These are phyloP conservation scores for Odiellus spinosus DNA, from an alignment of 2,888 invertebrate species.

Conservation along the genomic window DNA sequence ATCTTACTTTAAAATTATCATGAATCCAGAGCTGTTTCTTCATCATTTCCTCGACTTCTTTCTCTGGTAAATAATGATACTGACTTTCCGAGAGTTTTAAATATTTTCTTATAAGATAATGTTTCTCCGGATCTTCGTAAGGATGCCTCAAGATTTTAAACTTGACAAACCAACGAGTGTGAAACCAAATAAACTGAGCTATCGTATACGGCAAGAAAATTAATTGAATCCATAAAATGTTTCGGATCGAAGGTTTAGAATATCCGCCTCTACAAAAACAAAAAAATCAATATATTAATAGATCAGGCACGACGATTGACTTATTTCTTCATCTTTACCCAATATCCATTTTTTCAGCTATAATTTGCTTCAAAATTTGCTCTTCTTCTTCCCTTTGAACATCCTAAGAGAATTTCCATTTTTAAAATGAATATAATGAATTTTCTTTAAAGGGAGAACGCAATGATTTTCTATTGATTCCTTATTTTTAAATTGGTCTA, in stretches of 20 bases:
- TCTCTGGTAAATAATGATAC: slow-evolving; percentile 49
- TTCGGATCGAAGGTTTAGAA: slow-evolving; percentile 58
- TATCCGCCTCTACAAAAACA: slow-evolving; percentile 53
- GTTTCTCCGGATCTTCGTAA: slow-evolving; percentile 65
- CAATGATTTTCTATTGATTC: background rate
- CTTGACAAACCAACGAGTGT: slow-evolving; percentile 61
- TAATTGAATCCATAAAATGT: slow-evolving; percentile 70
- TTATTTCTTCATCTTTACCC: slow-evolving; percentile 28
- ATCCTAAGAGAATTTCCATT: slow-evolving; percentile 24
- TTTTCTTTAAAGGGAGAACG: background rate
- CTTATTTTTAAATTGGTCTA: too few relatives aligned
- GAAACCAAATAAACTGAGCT: slow-evolving; percentile 43
- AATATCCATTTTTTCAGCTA: slow-evolving; percentile 85
- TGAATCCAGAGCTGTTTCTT: slow-evolving; percentile 62
- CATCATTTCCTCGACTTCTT: slow-evolving; percentile 54
- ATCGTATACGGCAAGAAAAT: slow-evolving; percentile 56
- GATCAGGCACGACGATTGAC: background rate
- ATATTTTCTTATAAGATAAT: slow-evolving; percentile 62
- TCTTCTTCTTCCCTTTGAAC: slow-evolving; percentile 57
- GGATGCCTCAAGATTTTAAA: slow-evolving; percentile 55
- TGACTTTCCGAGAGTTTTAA: slow-evolving; percentile 36
- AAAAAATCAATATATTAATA: slow-evolving; percentile 1
- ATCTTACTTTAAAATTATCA: slow-evolving; percentile 47
- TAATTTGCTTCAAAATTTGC: slow-evolving; percentile 55
- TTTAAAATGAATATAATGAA: slow-evolving; percentile 1